phyloP scores from a whole-genome alignment of 2,797 vertebrate genomes.

The Allobates femoralis region DNA sequence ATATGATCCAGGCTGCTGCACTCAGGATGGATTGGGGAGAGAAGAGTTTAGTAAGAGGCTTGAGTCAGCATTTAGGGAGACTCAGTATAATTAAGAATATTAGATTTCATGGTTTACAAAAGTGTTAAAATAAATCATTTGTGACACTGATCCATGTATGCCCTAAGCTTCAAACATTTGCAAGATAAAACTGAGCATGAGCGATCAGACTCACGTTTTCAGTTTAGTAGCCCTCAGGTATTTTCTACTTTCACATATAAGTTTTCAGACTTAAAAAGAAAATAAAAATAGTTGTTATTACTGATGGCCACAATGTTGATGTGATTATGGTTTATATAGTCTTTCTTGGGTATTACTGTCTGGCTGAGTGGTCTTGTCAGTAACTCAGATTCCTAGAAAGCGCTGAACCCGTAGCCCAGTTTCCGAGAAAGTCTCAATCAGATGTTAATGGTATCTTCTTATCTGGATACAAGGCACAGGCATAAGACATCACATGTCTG shows the following conservation, averaged over 20 bases:
- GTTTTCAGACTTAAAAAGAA: background rate
- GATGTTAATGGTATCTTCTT: background rate
- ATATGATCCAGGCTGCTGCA: no score
- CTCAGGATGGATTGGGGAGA: no score
- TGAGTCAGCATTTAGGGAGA: background rate
- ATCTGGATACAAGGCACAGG: background rate
- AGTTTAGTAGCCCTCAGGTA: background rate
- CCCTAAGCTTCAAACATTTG: background rate
- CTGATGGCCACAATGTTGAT: no score
- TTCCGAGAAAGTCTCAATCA: background rate
- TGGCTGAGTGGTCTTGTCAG: background rate
- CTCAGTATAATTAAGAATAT: background rate
- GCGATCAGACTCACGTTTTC: background rate
- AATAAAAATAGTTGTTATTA: background rate
- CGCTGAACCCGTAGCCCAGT: background rate
- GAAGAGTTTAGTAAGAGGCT: no score
- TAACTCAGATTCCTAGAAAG: slow-evolving; percentile 5
- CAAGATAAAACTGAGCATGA: background rate
- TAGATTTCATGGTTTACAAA: background rate
- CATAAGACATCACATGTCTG: background rate
- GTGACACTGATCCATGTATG: background rate
- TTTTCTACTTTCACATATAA: background rate
- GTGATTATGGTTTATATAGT: background rate
- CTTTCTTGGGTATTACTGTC: background rate
- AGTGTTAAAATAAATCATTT: background rate